Base-by-base conservation (phyloP, 2,113 vertebrate species). In the Catharus bicknelli region DNA sequence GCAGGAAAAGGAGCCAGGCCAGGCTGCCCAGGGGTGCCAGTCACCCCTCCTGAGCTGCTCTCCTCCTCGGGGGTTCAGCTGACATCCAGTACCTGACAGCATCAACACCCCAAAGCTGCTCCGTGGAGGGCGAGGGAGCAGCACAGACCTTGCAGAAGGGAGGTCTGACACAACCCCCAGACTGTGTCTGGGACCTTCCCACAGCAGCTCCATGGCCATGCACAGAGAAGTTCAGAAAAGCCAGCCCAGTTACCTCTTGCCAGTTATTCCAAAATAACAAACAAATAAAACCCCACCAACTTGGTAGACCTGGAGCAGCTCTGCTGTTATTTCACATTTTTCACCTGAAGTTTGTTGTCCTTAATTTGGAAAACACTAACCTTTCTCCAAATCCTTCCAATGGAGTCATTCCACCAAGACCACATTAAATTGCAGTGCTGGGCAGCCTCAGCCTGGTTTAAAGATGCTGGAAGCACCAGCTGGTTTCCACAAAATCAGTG, bases 161-260 rank as follows among this genome's bases (percentile, higher is more conserved):
- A 82, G 75, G 40, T 42, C 2, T 89, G 81, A 70, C 22, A 53
- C 22, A 53, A 50, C 45, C 50, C 57, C 68, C 48, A 40, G 18
- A 50, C 54, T 92, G 69, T 91, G 82, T 82, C 91, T 88, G 94
- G 90, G 45, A 53, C 45, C 25, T 88, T 79, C 82, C 94, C 86
- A 54, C 38, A 94, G 51, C 72, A 94, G 92, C 83, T 94, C 90
- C 14, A 45, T 4, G 8, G 61, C 36, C 81, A 78, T 47, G 83
- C 57, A 74, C 22, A 45, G 34, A 70, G 43, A 20, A 21, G 45
- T 26, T 23, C 1, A 1, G 63, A 48, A 51, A 85, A 93, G 58
- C 17, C 5, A 5, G 14, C 5, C 25, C 16, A 55, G 50, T 27
- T 48, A 16, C 26, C 47, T 40, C 32, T 36, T 72, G 38, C 73